Evolutionary conservation across 2,113 vertebrate species (phyloP).

Genomic region (Pachycephala philippinensis): DNA sequence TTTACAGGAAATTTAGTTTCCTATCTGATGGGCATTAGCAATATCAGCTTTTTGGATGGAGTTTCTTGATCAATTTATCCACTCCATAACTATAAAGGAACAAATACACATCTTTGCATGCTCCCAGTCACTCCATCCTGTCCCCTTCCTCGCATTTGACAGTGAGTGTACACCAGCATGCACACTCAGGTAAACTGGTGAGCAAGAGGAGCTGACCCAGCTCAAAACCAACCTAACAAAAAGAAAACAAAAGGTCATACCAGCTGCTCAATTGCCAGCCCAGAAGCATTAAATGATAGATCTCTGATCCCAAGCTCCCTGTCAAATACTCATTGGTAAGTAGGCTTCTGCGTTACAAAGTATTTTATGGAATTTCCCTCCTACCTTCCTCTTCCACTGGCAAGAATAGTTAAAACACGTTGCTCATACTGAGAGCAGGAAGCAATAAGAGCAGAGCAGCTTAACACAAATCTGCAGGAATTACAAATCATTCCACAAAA

Average conservation of each 20-base stretch:
- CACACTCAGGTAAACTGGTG: neutral
- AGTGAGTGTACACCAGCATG: neutral
- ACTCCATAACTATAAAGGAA: neutral
- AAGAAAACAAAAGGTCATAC: neutral
- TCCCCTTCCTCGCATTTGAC: neutral
- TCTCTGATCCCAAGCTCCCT: neutral
- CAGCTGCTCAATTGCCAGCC: neutral
- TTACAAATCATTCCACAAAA: neutral
- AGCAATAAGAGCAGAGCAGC: neutral
- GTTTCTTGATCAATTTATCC: neutral
- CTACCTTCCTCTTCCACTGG: neutral
- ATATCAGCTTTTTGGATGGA: neutral
- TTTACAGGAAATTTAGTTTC: neutral
- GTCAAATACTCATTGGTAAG: neutral
- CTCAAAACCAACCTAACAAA: neutral
- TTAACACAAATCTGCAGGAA: neutral
- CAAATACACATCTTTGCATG: neutral
- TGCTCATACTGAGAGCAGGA: neutral
- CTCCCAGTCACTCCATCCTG: neutral
- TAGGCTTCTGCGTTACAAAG: neutral
- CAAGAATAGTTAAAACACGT: neutral
- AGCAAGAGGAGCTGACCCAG: neutral
- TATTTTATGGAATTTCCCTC: neutral
- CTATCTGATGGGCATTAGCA: neutral
- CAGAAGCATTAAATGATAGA: neutral